Evolutionary conservation across 35 echinoderm and acorn worm genomes (phyloP), one percentile per base, ranked within the genome.

Genomic region (Anneissia japonica): DNA sequence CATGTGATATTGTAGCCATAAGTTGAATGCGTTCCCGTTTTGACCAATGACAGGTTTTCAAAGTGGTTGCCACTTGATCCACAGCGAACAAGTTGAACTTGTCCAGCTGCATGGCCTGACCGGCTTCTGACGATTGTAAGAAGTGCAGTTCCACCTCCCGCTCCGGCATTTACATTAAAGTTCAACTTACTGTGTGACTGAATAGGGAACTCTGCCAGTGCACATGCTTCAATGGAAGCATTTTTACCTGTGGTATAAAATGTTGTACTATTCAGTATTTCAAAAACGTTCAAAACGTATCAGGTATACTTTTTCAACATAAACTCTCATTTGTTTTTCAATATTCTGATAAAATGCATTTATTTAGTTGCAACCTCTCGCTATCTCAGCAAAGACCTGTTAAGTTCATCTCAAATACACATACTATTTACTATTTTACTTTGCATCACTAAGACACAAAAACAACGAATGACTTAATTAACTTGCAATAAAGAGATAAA

Each of bases 101-200:
- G 51, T 1, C 10, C 51, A 9, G 51, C 11, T 23, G 51, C 26
- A 64, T 64, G 26, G 11, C 26, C 51, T 19, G 11, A 19, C 21
- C 51, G 16, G 32, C 7, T 12, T 11, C 46, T 31, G 19, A 75
- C 88, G 7, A 95, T 82, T 37, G 88, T 35, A 2, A 89, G 37
- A 3, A 91, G 82, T 31, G 93, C 93, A 11, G 89, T 88, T 32
- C 93, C 93, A n/a, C 93, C 93, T 14, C 93, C 93, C 46, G 91
- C 74, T 31, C 77, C 82, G 7, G 82, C 93, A 81, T 95, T 95
- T 28, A 95, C 89, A 36, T 85, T 95, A 30, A 91, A 91, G 36
- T 87, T 75, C 4, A 89, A 75, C 30, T 91, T 81, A 36, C 79
- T 86, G 34, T 78, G 79, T 0, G 85, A 39, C 26, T 81, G 85